phyloP scores from a whole-genome alignment of 1,140 invertebrate genomes.

The Drosophila grimshawi region DNA sequence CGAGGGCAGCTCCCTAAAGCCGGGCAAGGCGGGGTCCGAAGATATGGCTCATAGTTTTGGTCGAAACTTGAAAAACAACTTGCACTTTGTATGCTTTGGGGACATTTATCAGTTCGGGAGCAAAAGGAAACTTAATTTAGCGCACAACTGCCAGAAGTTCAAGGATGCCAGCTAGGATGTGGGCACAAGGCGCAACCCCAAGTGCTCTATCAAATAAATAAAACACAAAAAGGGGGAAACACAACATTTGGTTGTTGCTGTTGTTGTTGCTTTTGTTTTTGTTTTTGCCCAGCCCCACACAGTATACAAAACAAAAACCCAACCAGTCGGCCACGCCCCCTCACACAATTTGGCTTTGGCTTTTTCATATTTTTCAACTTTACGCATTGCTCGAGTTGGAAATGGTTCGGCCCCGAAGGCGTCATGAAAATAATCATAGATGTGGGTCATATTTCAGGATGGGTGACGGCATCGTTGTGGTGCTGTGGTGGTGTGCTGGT shows the following conservation, averaged over 20 bases:
- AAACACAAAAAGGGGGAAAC: conserved; percentile 52
- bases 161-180: conserved; percentile 73
- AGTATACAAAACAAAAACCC: conserved; percentile 29
- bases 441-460: conserved; percentile 71
- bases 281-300: conserved; percentile 7
- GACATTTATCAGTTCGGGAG: conserved; percentile 71
- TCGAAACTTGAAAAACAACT: conserved; percentile 77
- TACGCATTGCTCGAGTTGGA: conserved; percentile 51
- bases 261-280: conserved; percentile 24
- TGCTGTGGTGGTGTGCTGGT: background rate
- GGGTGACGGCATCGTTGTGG: background rate
- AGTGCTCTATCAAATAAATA: conserved; percentile 80
- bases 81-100: conserved; percentile 79
- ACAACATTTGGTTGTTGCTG: conserved; percentile 39
- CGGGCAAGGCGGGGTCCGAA: conserved; percentile 35
- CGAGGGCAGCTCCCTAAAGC: conserved; percentile 27
- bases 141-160: conserved; percentile 73
- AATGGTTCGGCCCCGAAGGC: conserved; percentile 71
- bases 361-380: conserved; percentile 74
- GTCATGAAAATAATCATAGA: conserved; percentile 82
- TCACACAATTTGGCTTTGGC: background rate
- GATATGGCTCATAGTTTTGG: conserved; percentile 72
- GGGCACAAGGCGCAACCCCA: conserved; percentile 56
- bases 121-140: conserved; percentile 78
- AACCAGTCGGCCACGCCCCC: conserved; percentile 3